Evolutionary conservation across 2,888 invertebrate genomes (phyloP).

Genomic region (Aplocera efformata): DNA sequence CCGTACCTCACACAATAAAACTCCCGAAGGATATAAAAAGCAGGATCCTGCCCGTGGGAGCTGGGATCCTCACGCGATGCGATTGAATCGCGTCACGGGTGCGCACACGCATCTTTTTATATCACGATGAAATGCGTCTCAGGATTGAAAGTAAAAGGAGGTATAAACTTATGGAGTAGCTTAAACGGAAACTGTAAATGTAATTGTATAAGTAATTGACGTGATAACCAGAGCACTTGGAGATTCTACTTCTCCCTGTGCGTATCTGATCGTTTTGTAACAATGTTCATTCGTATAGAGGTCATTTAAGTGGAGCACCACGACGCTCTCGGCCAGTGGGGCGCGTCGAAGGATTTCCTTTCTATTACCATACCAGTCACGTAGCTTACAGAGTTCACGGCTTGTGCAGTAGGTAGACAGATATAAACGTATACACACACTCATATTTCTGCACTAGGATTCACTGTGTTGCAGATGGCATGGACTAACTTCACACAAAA

Average conservation of each 20-base stretch:
- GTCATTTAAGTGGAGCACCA: conserved; percentile 9
- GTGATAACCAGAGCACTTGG: too few species aligned
- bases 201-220: too few species aligned
- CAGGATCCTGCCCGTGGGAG: conserved; percentile 13
- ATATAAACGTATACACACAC: too few species aligned
- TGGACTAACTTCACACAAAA: too few species aligned
- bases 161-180: too few species aligned
- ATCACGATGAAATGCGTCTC: not conserved
- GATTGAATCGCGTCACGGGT: conserved; percentile 16
- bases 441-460: too few species aligned
- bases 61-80: conserved; percentile 14
- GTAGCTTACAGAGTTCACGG: conserved; percentile 1
- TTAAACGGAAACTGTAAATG: too few species aligned
- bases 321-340: conserved; percentile 19
- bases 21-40: conserved; percentile 7
- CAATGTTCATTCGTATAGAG: conserved; percentile 1
- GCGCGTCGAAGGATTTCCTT: conserved; percentile 16
- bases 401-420: not conserved
- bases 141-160: not conserved
- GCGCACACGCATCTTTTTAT: conserved; percentile 7
- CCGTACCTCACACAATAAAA: not conserved
- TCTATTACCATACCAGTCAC: conserved; percentile 6
- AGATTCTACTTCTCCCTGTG: too few species aligned
- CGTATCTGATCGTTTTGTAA: too few species aligned
- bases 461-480: too few species aligned